Percentiles rank a stretch among this genome's conserved stretches.
Conservation (phyloP, 2,888 invertebrate genomes). For the Brachycybe producta region DNA sequence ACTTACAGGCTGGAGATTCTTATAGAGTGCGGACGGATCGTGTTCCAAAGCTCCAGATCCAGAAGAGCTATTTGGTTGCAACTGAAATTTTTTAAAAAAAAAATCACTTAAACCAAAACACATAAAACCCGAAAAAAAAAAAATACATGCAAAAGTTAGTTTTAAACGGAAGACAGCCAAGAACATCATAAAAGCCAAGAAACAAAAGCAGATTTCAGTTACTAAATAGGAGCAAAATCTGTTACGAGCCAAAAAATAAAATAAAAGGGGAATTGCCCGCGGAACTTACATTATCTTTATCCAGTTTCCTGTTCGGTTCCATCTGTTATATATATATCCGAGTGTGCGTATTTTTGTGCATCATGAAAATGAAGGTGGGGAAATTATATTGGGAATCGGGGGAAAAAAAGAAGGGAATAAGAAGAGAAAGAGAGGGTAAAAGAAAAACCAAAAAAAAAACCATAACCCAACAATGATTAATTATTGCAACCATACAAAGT, state of each 20-base stretch:
- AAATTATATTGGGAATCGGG: too few species aligned
- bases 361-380: too few species aligned
- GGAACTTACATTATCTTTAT: conserved; percentile 63
- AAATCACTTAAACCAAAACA: neutral
- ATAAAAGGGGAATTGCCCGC: neutral
- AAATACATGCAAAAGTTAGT: neutral
- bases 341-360: too few species aligned
- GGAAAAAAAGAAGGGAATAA: too few species aligned
- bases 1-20: conserved; percentile 46
- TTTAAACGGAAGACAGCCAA: too few species aligned
- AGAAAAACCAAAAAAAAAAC: too few species aligned
- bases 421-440: too few species aligned
- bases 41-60: conserved; percentile 95
- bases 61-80: conserved; percentile 86
- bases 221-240: neutral
- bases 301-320: conserved; percentile 69
- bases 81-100: conserved; percentile 41
- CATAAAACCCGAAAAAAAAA: neutral
- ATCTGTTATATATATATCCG: conserved; percentile 41
- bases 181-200: neutral
- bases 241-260: neutral
- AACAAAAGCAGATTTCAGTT: neutral
- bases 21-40: conserved; percentile 83
- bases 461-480: too few species aligned
- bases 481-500: too few species aligned